Conservation (phyloP, 2,797 vertebrate genomes). For the Myripristis murdjan region DNA sequence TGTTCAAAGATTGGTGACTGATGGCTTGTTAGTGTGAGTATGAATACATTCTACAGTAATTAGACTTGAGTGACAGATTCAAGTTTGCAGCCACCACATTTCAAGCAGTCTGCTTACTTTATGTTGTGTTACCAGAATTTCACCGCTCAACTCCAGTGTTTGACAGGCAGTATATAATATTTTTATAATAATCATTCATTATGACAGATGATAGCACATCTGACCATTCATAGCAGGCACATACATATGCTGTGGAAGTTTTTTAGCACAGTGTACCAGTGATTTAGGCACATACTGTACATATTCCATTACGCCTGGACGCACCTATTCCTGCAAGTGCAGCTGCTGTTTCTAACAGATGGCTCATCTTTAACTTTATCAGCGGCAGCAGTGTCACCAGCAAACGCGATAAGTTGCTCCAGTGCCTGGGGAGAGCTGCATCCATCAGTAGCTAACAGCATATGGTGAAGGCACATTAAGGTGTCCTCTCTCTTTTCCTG, state of each 20-base stretch:
- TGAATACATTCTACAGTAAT: constrained; percentile 58
- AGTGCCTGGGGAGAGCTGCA: constrained; percentile 64
- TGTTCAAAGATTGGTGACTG: constrained; percentile 61
- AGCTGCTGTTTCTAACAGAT: constrained; percentile 75
- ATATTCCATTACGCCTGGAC: constrained; percentile 27
- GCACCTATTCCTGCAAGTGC: constrained; percentile 31
- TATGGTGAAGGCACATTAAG: constrained; percentile 77
- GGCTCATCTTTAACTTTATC: constrained; percentile 80
- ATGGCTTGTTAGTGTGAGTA: constrained; percentile 66
- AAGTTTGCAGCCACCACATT: constrained; percentile 8
- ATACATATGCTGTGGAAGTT: constrained; percentile 28
- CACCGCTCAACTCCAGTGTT: constrained; percentile 10
- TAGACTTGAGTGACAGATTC: constrained; percentile 62
- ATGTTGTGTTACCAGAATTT: constrained; percentile 15
- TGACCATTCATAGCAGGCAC: constrained; percentile 4
- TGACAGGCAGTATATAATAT: constrained; percentile 20
- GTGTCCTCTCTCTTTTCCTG: constrained; percentile 56
- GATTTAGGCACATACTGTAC: constrained; percentile 26
- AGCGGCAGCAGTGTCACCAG: constrained; percentile 52
- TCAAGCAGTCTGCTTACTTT: constrained; percentile 26
- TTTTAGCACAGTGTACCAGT: neutral
- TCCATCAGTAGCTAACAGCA: constrained; percentile 77
- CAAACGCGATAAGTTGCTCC: constrained; percentile 66
- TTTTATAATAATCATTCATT: constrained; percentile 30
- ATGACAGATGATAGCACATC: constrained; percentile 29